phyloP scores from a whole-genome alignment of 2,797 vertebrate genomes.

The Dallia pectoralis region DNA sequence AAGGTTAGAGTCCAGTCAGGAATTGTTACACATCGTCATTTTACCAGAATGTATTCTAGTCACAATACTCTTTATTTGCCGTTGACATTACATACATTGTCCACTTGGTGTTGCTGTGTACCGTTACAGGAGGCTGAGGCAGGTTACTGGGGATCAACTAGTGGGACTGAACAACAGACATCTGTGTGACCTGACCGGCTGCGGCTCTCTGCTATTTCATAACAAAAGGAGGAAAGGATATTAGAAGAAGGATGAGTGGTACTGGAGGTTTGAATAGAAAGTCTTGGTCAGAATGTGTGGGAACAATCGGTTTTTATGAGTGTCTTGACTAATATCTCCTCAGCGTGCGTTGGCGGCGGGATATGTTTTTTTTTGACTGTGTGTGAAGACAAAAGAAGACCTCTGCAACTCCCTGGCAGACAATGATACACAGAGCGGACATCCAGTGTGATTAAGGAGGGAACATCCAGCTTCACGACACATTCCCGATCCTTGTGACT shows the following conservation, averaged over 20 bases:
- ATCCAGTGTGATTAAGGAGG: slow-evolving; percentile 57
- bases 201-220: neutral
- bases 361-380: neutral
- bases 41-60: neutral
- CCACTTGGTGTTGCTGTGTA: slow-evolving; percentile 46
- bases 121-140: neutral
- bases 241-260: neutral
- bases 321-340: neutral
- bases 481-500: slow-evolving; percentile 53
- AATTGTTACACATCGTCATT: neutral
- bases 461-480: slow-evolving; percentile 61
- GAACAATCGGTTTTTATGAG: neutral
- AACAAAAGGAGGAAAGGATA: neutral
- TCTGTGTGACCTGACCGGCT: neutral
- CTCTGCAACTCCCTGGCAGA: slow-evolving; percentile 16
- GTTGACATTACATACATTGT: neutral
- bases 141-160: slow-evolving; percentile 15
- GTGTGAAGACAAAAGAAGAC: neutral
- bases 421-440: slow-evolving; percentile 54
- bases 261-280: neutral
- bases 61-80: neutral
- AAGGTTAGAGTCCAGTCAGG: neutral
- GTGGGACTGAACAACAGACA: neutral
- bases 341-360: neutral
- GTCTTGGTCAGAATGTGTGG: neutral